Evolutionary conservation across 1,140 invertebrate genomes (phyloP).

Genomic region (Nasonia longicornis): DNA sequence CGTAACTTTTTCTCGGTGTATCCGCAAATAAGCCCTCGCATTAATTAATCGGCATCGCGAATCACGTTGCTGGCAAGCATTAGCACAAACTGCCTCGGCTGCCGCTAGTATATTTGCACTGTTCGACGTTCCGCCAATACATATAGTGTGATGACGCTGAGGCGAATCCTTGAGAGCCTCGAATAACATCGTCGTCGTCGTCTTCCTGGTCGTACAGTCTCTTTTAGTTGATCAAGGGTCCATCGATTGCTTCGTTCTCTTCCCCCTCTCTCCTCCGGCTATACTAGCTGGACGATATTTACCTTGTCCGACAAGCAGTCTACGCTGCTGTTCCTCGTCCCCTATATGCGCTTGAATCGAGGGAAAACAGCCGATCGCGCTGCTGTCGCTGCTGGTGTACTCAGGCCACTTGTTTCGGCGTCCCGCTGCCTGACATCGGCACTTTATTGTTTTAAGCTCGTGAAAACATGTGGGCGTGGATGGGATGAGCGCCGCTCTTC

Average conservation of each 20-base stretch:
- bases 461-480: neutral
- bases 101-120: slow-evolving; percentile 13
- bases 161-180: neutral
- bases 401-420: neutral
- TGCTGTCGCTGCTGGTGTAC: neutral
- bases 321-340: neutral
- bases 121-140: too few relatives aligned
- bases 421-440: neutral
- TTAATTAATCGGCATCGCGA: slow-evolving; percentile 38
- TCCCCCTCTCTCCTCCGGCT: neutral
- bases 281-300: neutral
- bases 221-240: neutral
- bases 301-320: slow-evolving; percentile 1
- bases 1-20: too few relatives aligned
- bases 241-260: neutral
- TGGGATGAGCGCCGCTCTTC: too few relatives aligned
- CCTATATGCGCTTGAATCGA: neutral
- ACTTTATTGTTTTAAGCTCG: neutral
- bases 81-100: neutral
- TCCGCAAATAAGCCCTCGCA: neutral
- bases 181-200: neutral
- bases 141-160: neutral
- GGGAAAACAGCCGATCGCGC: neutral
- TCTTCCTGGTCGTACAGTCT: neutral
- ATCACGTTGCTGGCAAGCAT: neutral